These are phyloP conservation scores for Labeo catla DNA, from an alignment of 2,113 vertebrate genomes.

Conservation along the genomic window DNA sequence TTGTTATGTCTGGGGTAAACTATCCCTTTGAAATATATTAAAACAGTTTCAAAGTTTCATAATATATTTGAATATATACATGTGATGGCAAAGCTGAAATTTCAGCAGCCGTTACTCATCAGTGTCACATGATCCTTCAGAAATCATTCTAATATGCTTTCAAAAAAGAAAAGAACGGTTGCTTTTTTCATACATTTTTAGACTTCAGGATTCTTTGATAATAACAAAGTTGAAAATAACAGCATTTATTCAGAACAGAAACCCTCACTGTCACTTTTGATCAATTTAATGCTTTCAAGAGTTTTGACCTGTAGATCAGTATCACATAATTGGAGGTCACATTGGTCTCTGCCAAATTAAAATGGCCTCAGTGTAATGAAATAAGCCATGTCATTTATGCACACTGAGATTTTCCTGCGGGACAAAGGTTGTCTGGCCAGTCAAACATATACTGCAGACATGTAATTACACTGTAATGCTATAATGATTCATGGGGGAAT, in stretches of 20 bases:
- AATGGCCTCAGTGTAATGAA: neutral
- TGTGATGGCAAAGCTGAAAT: too few species aligned
- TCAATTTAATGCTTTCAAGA: neutral
- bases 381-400: neutral
- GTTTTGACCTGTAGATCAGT: neutral
- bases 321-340: neutral
- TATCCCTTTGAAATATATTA: too few species aligned
- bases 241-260: neutral
- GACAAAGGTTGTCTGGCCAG: neutral
- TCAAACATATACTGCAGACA: neutral
- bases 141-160: too few species aligned
- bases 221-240: neutral
- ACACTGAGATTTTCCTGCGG: neutral
- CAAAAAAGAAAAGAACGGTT: too few species aligned
- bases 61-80: too few species aligned
- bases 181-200: neutral
- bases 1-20: too few species aligned
- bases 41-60: too few species aligned
- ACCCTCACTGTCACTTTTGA: neutral
- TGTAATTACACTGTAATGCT: constrained; percentile 8
- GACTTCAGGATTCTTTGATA: neutral
- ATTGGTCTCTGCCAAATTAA: neutral
- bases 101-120: neutral
- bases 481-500: neutral
- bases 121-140: neutral